Percentiles rank a stretch among this genome's conserved stretches.
These are phyloP conservation scores for Mamestra brassicae DNA, from an alignment of 2,888 invertebrate species.

Conservation along the genomic window DNA sequence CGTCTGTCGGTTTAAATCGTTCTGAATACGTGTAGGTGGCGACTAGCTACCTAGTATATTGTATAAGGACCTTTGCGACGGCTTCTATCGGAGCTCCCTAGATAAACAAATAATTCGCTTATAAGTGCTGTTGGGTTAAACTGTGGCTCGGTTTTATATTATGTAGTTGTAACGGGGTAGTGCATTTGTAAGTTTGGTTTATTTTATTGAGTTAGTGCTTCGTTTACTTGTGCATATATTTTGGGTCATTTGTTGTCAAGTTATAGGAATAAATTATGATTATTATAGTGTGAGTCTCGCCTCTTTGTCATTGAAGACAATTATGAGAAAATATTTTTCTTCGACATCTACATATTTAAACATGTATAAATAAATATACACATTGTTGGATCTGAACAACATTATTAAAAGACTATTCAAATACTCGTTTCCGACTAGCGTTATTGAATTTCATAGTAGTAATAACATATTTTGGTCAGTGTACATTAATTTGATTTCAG, in stretches of 20 bases:
- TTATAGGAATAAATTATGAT: background rate
- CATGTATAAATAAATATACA: background rate
- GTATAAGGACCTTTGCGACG: slow-evolving; percentile 82
- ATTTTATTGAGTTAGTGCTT: slow-evolving; percentile 24
- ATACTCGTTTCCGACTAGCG: background rate
- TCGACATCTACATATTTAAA: background rate
- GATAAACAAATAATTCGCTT: slow-evolving; percentile 69
- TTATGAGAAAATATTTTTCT: too few relatives aligned
- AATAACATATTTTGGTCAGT: background rate
- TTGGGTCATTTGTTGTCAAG: slow-evolving; percentile 16
- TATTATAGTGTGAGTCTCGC: background rate
- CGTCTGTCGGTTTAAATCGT: background rate
- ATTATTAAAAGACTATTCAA: background rate
- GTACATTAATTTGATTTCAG: background rate
- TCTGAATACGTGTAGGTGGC: slow-evolving; percentile 67
- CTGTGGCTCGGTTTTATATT: slow-evolving; percentile 1
- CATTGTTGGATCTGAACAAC: background rate
- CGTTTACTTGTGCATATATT: slow-evolving; percentile 38
- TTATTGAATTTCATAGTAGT: background rate
- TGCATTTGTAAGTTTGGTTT: slow-evolving; percentile 37
- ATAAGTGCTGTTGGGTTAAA: slow-evolving; percentile 47
- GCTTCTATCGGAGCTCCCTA: slow-evolving; percentile 80
- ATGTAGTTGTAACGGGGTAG: background rate
- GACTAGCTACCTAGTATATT: slow-evolving; percentile 76
- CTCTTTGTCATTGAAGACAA: background rate